Percentiles rank a stretch among this genome's conserved stretches.
Conservation (phyloP, 1,140 invertebrate genomes). For the Linepithema humile region DNA sequence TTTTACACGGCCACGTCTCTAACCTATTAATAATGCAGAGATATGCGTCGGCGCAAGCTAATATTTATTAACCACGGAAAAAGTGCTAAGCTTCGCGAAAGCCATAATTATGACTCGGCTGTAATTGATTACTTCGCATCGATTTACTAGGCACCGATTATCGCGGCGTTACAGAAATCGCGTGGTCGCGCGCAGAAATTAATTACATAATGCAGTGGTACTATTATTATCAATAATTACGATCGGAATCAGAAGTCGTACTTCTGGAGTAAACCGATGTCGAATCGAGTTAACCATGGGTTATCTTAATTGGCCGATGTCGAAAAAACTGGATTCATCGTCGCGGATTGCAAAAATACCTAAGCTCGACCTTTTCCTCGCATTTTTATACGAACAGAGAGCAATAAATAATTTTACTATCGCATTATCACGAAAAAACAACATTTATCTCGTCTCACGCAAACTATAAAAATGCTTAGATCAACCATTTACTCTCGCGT, state of each 20-base stretch:
- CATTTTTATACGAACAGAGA: neutral
- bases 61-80: conserved; percentile 48
- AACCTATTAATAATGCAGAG: conserved; percentile 63
- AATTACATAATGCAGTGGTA: conserved; percentile 48
- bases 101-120: conserved; percentile 62
- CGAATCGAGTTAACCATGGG: neutral
- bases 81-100: conserved; percentile 38
- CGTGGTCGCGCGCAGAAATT: conserved; percentile 24
- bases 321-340: neutral
- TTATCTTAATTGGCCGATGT: conserved; percentile 25
- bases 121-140: conserved; percentile 62
- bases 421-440: neutral
- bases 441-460: neutral
- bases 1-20: conserved; percentile 19
- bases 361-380: neutral
- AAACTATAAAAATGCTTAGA: conserved; percentile 1
- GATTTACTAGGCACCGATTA: conserved; percentile 59
- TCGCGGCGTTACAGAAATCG: conserved; percentile 56
- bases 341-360: conserved; percentile 17
- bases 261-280: conserved; percentile 34
- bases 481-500: neutral
- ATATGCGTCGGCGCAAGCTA: conserved; percentile 4
- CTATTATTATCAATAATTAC: conserved; percentile 68
- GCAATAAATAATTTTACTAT: conserved; percentile 32
- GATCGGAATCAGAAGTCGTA: conserved; percentile 24